Evolutionary conservation across 2,113 vertebrate species (phyloP), one percentile per base, ranked within the genome.

Genomic region (Toxotes chatareus): DNA sequence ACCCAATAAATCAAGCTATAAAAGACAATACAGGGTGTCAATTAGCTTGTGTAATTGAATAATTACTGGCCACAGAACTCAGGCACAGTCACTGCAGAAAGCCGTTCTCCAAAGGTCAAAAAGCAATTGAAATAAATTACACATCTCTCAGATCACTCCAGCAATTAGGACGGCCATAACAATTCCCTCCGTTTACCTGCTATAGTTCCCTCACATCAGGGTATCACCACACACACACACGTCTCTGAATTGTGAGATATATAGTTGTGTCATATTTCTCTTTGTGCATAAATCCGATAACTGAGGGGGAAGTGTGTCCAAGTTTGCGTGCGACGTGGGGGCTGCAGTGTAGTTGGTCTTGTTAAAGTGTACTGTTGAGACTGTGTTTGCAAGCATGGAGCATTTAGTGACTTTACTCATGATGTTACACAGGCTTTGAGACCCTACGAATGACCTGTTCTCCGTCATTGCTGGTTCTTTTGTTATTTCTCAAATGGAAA

Each of bases 81-180:
- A 93, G 83, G 80, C 88, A 95, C 95, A 94, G 95, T 95, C 94
- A 96, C 96, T 94, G 95, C 95, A 94, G 92, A 93, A 27, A 95
- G 94, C 95, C 89, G 95, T 96, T 96, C 96, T 94, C 95, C 95
- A 96, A 97, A 97, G 97, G 97, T 97, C 97, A 97, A 96, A 97
- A 97, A 97, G 96, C 96, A 96, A 96, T 98, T 97, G 96, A 97
- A 97, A 96, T 96, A 95, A 97, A 97, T 97, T 96, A 96, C 95
- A 94, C 94, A 94, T 94, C 93, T 96, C 94, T 95, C 94, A 96
- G 95, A 96, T 95, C 95, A 96, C 94, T 95, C 91, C 92, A 85
- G 94, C 91, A 94, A 96, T 96, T 94, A 96, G 73, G 93, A 93
- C 93, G 84, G 94, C 95, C 96, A 95, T 95, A 96, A 96, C 91